Base-by-base conservation (phyloP, 2,797 vertebrate genomes). In the Amniataba percoides region DNA sequence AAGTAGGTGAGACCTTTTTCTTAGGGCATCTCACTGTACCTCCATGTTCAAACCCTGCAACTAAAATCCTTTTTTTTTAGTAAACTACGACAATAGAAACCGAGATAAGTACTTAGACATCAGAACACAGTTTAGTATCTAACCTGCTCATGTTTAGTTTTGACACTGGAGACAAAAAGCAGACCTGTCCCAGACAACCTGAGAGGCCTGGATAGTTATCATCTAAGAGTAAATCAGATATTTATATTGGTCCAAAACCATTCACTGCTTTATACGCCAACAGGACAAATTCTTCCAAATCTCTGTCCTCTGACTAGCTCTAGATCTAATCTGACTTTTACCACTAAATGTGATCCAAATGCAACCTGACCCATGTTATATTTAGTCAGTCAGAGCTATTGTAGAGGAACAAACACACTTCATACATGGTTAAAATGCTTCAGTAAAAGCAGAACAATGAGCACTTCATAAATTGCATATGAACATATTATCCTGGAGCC, bases 281-380 rank as follows among this genome's bases (percentile, higher is more conserved):
- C 27, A 31, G 27, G 3, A 31, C 27, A 31, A 31, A 5, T 31
- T 31, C 27, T 31, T 31, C 27, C 27, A 31, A 31, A 31, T 31
- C n/a, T 31, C 27, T 31, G 27, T 18, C 21, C 43, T 18, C 27
- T 31, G 27, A 3, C 27, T 31, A 31, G 27, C 27, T 31, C 27
- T 65, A 25, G 52, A 43, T 61, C 9, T 49, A 69, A 36, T 61
- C 9, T 49, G 69, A 60, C 13, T 52, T 49, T 16, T 34, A 23
- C 15, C 5, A 18, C 45, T 51, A 69, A 52, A 61, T 15, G 25
- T 45, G 39, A 51, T 39, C 8, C 39, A 48, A 46, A 59, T 60
- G 25, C 51, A 51, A 43, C 36, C 25, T 39, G 14, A 45, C 49
- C n/a, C 19, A 2, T 19, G 5, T 45, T 12, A 45, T 23, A 51